A percentile compares a stretch with the other conserved stretches of the same genome.
These are phyloP conservation scores for Monoplex corrugatus DNA, from an alignment of 2,888 invertebrate genomes.

Conservation along the genomic window DNA sequence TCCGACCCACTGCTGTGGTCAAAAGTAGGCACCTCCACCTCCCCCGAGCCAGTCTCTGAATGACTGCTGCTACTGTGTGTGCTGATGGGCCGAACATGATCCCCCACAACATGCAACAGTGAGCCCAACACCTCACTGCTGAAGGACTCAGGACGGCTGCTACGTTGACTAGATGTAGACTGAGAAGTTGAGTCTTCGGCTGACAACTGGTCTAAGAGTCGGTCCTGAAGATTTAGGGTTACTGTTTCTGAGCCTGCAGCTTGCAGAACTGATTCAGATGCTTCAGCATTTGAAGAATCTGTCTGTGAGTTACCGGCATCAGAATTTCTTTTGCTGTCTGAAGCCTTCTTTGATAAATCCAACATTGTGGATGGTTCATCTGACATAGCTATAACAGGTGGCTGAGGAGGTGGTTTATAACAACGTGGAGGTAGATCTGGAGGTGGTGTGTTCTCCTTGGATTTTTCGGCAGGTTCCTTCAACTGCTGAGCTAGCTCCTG, in stretches of 20 bases:
- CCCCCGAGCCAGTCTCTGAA: slow-evolving; percentile 62
- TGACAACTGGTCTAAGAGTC: not conserved
- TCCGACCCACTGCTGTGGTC: slow-evolving; percentile 61
- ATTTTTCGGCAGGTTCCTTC: not conserved
- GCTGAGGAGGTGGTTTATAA: not conserved
- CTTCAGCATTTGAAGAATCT: not conserved
- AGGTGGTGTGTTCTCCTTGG: slow-evolving; percentile 59
- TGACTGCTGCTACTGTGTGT: slow-evolving; percentile 59
- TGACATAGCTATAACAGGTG: not conserved
- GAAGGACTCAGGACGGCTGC: slow-evolving; percentile 27
- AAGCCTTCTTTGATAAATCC: not conserved
- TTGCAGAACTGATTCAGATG: not conserved
- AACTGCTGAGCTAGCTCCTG: not conserved
- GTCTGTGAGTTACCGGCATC: not conserved
- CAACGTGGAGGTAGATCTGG: slow-evolving; percentile 64
- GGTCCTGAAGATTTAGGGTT: not conserved
- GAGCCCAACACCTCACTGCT: slow-evolving; percentile 29
- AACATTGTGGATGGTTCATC: slow-evolving; percentile 3
- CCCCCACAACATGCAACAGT: slow-evolving; percentile 40
- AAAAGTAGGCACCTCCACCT: slow-evolving; percentile 36
- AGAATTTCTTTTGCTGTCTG: not conserved
- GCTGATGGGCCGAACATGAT: slow-evolving; percentile 60
- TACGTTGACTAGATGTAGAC: slow-evolving; percentile 21
- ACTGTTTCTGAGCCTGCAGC: not conserved
- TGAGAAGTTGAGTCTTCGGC: slow-evolving; percentile 23